A percentile compares a stretch with the other conserved stretches of the same genome.
phyloP scores from a whole-genome alignment of 2,888 invertebrate genomes.

The Epinotia bilunana region DNA sequence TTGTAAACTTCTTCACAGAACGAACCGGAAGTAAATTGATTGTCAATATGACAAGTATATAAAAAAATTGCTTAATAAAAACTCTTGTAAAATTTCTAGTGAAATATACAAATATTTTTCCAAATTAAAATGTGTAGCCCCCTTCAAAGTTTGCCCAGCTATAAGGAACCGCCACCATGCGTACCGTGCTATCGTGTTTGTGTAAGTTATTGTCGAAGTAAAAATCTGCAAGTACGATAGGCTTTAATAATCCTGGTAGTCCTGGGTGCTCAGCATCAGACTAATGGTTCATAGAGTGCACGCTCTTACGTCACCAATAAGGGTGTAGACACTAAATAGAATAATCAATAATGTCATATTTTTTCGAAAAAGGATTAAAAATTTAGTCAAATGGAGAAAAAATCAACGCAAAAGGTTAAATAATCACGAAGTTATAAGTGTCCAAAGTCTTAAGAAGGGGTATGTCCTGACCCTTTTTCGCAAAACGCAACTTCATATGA shows the following conservation, averaged over 20 bases:
- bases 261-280: background rate
- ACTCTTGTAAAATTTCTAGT: background rate
- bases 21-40: background rate
- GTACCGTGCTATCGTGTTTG: constrained; percentile 66
- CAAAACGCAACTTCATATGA: no score
- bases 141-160: constrained; percentile 59
- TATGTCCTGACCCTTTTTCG: no score
- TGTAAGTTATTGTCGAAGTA: constrained; percentile 54
- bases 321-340: no score
- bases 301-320: no score
- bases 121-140: constrained; percentile 67
- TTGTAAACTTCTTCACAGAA: background rate
- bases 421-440: no score
- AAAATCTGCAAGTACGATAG: background rate
- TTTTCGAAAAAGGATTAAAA: no score
- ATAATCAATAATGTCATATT: no score
- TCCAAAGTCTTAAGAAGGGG: no score
- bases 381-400: no score
- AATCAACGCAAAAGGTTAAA: no score
- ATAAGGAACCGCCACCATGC: constrained; percentile 67
- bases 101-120: background rate
- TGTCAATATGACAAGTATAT: constrained; percentile 12
- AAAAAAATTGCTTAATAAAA: background rate
- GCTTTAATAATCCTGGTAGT: background rate
- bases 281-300: no score